These are phyloP conservation scores for Drosophila subpulchrella DNA, from an alignment of 1,140 invertebrate species.

Conservation along the genomic window DNA sequence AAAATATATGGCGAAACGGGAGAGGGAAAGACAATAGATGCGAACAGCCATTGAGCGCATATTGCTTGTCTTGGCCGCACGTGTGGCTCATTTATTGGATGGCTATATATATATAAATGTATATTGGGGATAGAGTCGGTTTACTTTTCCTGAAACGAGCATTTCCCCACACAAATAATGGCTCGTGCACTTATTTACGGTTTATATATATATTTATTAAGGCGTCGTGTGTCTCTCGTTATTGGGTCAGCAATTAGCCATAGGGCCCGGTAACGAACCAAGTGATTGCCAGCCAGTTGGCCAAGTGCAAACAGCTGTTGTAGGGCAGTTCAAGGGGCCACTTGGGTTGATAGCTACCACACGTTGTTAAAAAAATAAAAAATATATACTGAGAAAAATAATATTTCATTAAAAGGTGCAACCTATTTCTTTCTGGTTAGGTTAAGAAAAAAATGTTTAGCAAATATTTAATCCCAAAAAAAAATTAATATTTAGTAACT, in stretches of 20 bases:
- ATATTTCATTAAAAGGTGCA: no score
- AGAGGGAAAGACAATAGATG: slow-evolving; percentile 44
- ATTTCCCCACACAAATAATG: slow-evolving; percentile 39
- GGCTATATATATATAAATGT: slow-evolving; percentile 6
- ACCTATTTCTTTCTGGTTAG: no score
- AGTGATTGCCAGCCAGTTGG: slow-evolving; percentile 19
- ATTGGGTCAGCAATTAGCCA: slow-evolving; percentile 75
- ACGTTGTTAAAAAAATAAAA: neutral
- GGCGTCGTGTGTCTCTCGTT: slow-evolving; percentile 63
- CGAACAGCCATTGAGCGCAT: slow-evolving; percentile 8
- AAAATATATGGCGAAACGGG: slow-evolving; percentile 40
- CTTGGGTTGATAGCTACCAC: slow-evolving; percentile 7
- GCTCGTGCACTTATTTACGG: slow-evolving; percentile 68
- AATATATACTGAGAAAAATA: neutral
- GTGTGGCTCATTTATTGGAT: slow-evolving; percentile 51
- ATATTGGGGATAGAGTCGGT: slow-evolving; percentile 5
- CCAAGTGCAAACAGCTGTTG: slow-evolving; percentile 30
- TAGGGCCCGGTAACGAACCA: slow-evolving; percentile 15
- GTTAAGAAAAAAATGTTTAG: no score
- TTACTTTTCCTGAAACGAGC: slow-evolving; percentile 32
- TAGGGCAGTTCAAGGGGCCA: slow-evolving; percentile 4
- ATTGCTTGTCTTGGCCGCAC: slow-evolving; percentile 54
- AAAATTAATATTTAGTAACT: no score
- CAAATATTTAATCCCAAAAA: no score
- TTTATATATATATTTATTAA: slow-evolving; percentile 51